Evolutionary conservation across 2,888 invertebrate species (phyloP), one percentile per base, ranked within the genome.

Genomic region (Cynaeus angustus): DNA sequence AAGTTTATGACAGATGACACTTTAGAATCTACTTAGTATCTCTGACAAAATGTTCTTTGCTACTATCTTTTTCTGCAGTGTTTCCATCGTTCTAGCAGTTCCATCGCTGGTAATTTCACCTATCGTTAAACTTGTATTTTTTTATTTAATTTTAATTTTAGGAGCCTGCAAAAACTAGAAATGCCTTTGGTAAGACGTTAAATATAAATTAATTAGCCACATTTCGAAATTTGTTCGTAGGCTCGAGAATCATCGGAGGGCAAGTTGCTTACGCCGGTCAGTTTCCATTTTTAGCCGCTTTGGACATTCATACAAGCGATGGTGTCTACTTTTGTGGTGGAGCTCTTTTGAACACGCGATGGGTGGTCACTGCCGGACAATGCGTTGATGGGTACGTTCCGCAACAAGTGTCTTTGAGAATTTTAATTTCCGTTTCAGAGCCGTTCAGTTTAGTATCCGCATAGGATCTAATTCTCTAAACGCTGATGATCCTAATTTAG

Each of bases 261-360:
- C 46, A 30, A 37, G n/a, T 10, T 9, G 59, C 59, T n/a, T 48
- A 46, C 21, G 48, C 48, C 30, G 59, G 46, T 33, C 46, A 61
- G 9, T 61, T 61, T 16, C 59, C 48, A 6, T 61, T 48, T 12
- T 33, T 61, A 1, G 59, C 59, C 14, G 46, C 59, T 33, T 13
- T 61, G 21, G 14, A 61, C 8, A 28, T 14, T 12, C 33, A 37
- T 14, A 61, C 59, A 12, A 48, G 13, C 0, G 21, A 48, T 46
- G 59, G 59, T 6, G 14, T 6, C 6, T 61, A 61, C 9, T 61
- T 61, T 13, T 61, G 59, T 43, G 46, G 46, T 9, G 59, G 59
- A 0, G 46, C 59, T n/a, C 46, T 61, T 46, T 28, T 61, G 8
- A 61, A 14, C 33, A 28, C 5, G 8, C 7, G 14, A 37, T 61